Conservation (phyloP, 2,797 vertebrate genomes). For the Liparis tanakae region DNA sequence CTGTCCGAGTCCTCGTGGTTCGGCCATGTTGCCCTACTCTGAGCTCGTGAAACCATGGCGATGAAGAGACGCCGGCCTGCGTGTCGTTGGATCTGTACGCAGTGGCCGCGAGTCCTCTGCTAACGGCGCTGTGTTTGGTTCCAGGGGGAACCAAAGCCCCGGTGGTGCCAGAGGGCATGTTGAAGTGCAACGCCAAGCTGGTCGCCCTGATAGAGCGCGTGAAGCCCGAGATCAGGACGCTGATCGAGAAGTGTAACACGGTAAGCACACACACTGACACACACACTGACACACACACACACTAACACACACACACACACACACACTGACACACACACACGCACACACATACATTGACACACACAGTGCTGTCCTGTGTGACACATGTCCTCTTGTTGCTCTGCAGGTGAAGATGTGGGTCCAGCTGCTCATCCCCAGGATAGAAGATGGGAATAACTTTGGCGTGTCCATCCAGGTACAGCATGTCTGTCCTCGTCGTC, state of each 20-base stretch:
- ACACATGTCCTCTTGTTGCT: too few species aligned
- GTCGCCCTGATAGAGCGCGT: conserved; percentile 72
- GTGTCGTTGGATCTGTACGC: background rate
- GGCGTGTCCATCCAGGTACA: conserved; percentile 82
- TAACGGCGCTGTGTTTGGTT: conserved; percentile 5
- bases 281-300: background rate
- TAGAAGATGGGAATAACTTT: conserved; percentile 86
- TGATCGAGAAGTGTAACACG: conserved; percentile 79
- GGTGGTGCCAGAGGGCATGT: conserved; percentile 29
- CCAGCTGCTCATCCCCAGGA: conserved; percentile 82
- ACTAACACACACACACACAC: too few species aligned
- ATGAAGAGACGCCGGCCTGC: background rate
- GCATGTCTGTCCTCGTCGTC: too few species aligned
- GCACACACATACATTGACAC: too few species aligned
- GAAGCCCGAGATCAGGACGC: conserved; percentile 80
- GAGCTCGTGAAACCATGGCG: background rate
- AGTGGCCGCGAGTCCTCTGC: background rate
- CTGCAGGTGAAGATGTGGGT: conserved; percentile 82
- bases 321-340: too few species aligned
- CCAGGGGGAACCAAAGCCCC: conserved; percentile 27
- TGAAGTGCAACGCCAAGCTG: conserved; percentile 76
- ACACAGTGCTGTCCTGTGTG: too few species aligned
- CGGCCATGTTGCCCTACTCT: conserved; percentile 11
- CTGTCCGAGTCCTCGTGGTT: too few species aligned
- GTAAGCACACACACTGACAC: conserved; percentile 50